phyloP scores from a whole-genome alignment of 2,113 vertebrate genomes.

The Salminus brasiliensis region DNA sequence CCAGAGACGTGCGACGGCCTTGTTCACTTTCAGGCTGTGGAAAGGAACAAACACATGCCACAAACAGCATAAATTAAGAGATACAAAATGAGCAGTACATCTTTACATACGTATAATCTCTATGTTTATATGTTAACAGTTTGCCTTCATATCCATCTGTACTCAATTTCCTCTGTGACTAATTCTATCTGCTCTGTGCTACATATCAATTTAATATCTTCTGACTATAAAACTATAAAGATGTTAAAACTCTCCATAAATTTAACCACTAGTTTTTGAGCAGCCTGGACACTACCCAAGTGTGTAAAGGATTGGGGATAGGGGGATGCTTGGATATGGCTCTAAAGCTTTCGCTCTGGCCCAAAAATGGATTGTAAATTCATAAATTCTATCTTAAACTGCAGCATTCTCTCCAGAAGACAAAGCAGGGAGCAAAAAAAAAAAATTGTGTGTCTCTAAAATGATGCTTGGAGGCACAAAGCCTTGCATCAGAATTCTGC shows the following conservation, averaged over 20 bases:
- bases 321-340: background rate
- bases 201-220: background rate
- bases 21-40: constrained; percentile 93
- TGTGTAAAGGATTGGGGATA: background rate
- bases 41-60: constrained; percentile 13
- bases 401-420: background rate
- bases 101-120: too few species aligned
- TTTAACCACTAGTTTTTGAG: background rate
- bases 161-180: background rate
- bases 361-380: background rate
- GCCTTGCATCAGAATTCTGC: background rate
- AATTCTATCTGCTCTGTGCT: background rate
- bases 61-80: background rate
- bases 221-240: background rate
- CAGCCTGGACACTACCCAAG: background rate
- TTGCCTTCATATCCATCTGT: too few species aligned
- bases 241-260: background rate
- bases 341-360: background rate
- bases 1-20: constrained; percentile 97
- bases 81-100: too few species aligned
- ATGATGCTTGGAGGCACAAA: background rate
- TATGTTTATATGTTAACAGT: too few species aligned
- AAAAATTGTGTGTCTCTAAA: background rate
- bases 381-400: background rate
- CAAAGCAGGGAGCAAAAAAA: background rate